Base-by-base conservation (phyloP, 2,797 vertebrate species). In the Ptychobarbus kaznakovi region DNA sequence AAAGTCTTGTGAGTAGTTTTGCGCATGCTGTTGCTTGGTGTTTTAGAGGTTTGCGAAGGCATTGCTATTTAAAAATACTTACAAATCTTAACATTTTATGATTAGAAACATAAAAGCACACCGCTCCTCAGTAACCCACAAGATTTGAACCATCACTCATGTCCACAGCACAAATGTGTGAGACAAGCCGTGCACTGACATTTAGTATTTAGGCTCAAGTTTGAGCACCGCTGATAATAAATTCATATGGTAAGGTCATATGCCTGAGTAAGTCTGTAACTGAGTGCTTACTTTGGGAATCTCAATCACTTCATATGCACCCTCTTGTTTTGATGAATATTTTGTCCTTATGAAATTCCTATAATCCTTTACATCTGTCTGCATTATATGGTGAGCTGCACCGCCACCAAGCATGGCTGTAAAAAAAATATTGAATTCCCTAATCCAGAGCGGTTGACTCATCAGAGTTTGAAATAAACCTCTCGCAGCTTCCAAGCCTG, bases 401-500 rank as follows among this genome's bases (percentile, higher is more conserved):
- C 92, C 92, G 91, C 93, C 88, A 89, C 89, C 87, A 91, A 82
- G 86, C 83, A 75, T 85, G 82, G 85, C 89, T 88, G 89, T 88
- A 90, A 85, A 83, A 92, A 32, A 32, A 32, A 32, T 85, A 51
- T 82, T 82, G 92, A 91, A 92, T 90, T 86, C 90, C 13, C 44
- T 94, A 94, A 95, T 94, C 94, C 93, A 93, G 82, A 89, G 56
- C 70, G 84, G 88, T 92, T 94, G 93, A 94, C 89, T 94, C 92
- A 94, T 89, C 82, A 32, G 91, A 91, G 91, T 92, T 90, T 92
- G 94, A 94, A 95, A 94, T 95, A 94, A 68, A 77, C 81, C 77
- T 82, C 61, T 89, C 1, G 87, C 89, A 82, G 92, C 87, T 90
- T 89, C 85, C 86, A 69, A 81, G 80, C 12, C 1, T 40, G 93